Conservation (phyloP, 1,140 invertebrate species). For the Lepidurus couesii region DNA sequence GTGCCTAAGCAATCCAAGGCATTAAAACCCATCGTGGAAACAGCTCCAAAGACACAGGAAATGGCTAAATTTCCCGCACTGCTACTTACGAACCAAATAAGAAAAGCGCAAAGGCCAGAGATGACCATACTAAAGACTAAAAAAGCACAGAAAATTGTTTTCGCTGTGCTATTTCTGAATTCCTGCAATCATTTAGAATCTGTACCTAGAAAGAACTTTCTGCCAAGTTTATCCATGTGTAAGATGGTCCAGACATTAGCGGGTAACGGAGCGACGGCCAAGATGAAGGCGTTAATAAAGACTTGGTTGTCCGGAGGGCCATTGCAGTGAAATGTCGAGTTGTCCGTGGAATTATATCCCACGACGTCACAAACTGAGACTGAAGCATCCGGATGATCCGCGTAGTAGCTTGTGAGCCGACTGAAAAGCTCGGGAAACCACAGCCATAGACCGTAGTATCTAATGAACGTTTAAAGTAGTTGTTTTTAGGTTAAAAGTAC, state of each 20-base stretch:
- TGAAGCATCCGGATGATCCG: slow-evolving; percentile 50
- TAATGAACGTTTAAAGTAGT: slow-evolving; percentile 42
- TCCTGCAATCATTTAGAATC: neutral
- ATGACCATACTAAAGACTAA: slow-evolving; percentile 65
- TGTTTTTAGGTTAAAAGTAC: slow-evolving; percentile 15
- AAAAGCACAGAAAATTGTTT: slow-evolving; percentile 42
- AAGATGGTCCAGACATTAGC: slow-evolving; percentile 74
- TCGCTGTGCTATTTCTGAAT: neutral
- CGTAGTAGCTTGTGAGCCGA: slow-evolving; percentile 70
- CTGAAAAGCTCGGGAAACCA: slow-evolving; percentile 87
- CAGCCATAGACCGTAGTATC: slow-evolving; percentile 83
- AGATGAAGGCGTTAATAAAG: slow-evolving; percentile 78
- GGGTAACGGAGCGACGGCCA: slow-evolving; percentile 73
- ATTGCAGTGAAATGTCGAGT: slow-evolving; percentile 28
- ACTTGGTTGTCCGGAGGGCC: slow-evolving; percentile 46
- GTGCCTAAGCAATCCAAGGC: slow-evolving; percentile 80
- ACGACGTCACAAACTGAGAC: slow-evolving; percentile 72
- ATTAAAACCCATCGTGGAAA: slow-evolving; percentile 80
- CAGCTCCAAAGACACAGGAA: slow-evolving; percentile 76
- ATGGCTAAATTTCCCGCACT: slow-evolving; percentile 65
- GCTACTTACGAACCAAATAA: slow-evolving; percentile 66
- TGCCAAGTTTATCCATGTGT: slow-evolving; percentile 69
- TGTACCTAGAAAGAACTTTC: slow-evolving; percentile 76
- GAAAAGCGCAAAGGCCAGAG: slow-evolving; percentile 64
- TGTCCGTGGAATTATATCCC: slow-evolving; percentile 57